Percentiles rank a stretch among this genome's conserved stretches.
Conservation (phyloP, 35 echinoderm and acorn worm genomes). For the Amphiura filiformis region DNA sequence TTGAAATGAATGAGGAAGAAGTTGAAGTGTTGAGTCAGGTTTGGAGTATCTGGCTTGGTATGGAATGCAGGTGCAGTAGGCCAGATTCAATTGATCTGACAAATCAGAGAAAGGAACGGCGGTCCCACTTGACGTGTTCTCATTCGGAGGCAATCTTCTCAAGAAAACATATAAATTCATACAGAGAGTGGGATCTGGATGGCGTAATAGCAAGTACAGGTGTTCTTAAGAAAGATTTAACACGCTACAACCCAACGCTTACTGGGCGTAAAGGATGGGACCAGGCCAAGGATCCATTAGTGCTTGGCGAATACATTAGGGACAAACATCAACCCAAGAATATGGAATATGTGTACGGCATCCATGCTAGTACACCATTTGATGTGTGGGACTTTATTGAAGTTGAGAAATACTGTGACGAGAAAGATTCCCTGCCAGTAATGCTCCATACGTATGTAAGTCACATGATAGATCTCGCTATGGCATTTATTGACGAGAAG, state of each 20-base stretch:
- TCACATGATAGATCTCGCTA: not conserved
- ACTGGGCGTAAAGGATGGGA: not conserved
- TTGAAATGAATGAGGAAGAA: not conserved
- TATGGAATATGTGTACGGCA: slow-evolving; percentile 27
- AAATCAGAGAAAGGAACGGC: not conserved
- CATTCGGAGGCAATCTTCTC: not conserved
- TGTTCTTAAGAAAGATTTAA: not conserved
- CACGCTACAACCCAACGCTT: slow-evolving; percentile 52
- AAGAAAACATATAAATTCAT: not conserved
- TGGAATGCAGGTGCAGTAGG: slow-evolving; percentile 11
- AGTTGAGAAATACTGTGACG: slow-evolving; percentile 1
- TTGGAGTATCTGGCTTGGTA: slow-evolving; percentile 31
- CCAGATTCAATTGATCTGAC: not conserved
- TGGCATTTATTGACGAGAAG: slow-evolving; percentile 25
- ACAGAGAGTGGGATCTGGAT: not conserved
- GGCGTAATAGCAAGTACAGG: not conserved
- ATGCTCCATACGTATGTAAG: slow-evolving; percentile 36
- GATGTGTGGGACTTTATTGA: slow-evolving; percentile 56
- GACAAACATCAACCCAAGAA: not conserved
- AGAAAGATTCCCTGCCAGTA: not conserved
- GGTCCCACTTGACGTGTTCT: not conserved
- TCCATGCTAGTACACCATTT: slow-evolving; percentile 20
- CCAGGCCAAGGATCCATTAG: not conserved
- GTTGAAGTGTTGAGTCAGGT: slow-evolving; percentile 20
- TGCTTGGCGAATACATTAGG: no score